Base-by-base conservation (phyloP, 2,888 invertebrate species). In the Tanytarsus gracilentus region DNA sequence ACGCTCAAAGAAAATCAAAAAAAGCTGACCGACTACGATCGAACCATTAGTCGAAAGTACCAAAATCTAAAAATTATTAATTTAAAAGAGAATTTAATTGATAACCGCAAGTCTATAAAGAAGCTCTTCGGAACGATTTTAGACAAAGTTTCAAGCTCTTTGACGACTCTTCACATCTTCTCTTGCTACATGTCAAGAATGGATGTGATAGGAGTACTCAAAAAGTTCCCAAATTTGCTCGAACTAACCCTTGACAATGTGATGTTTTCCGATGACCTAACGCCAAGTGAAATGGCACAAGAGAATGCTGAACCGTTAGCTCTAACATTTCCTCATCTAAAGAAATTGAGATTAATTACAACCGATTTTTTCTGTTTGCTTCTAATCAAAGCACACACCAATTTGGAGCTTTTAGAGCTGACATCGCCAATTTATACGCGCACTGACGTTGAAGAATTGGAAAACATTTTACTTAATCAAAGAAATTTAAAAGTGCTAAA, bases 281-380 rank as follows among this genome's bases (percentile, higher is more conserved):
- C 27, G 49, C 49, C 49, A 25, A 26, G 26, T 3, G 26, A 49
- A 49, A 27, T 49, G 6, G 27, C 16, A n/a, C 26, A 49, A 9
- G 14, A n/a, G 1, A 16, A 49, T n/a, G 11, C 6, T 14, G n/a
- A 26, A 11, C 7, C 16, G 11, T 16, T 4, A 26, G 25, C 18
- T n/a, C 14, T 58, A 1, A 8, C 29, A 2, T 58, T 44, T 23
- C 21, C 58, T 7, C 29, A 58, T 23, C n/a, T 58, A 27, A 58
- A 48, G 11, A 29, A 16, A 8, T 14, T 58, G 1, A 4, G 14
- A 8, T 21, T 58, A 11, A 29, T 14, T 18, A 44, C 18, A 29
- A 29, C 44, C 23, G 58, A 58, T 18, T 58, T 58, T 40, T 44
- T 27, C 11, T 58, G 58, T 14, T 9, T 58, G 2, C n/a, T 58